Evolutionary conservation across 2,797 vertebrate genomes (phyloP), one percentile per base, ranked within the genome.

Genomic region (Schizothorax lantsangensis): DNA sequence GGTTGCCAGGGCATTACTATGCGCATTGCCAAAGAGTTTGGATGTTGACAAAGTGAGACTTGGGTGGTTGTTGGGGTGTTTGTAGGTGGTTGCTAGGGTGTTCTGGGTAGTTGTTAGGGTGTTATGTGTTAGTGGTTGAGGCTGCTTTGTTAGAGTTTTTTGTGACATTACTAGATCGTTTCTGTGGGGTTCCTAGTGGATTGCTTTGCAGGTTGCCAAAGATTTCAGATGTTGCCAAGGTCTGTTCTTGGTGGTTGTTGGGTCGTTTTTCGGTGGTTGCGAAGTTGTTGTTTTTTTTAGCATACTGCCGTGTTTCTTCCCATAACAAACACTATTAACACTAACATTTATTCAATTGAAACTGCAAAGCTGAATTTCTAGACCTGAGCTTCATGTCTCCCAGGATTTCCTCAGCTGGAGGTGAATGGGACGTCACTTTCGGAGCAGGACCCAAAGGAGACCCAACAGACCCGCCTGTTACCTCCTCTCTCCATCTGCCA

Each of bases 401-500:
- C 38, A 80, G 81, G 86, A 88, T 86, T 89, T 89, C 82, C 87
- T 89, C 66, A 85, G 68, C 73, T 87, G 83, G 87, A 86, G 87
- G 66, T 85, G 89, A 89, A 89, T 74, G 85, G 90, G 89, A 59
- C 49, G 43, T 84, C 80, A 47, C 62, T 83, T 83, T 81, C 17
- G 72, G 85, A 72, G 84, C 84, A 72, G 84, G 54, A 82, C 89
- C 64, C 88, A 23, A 54, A 92, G 85, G 88, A 91, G 87, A 91
- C 81, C 88, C 83, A 89, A 90, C 85, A 83, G 68, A 84, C 90
- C 89, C 86, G 66, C 30, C 6, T 1, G 30, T 43, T 40, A 10
- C 59, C 89, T 62, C 79, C 74, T 79, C 59, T 81, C 85, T 88
- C 91, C 87, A 85, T 91, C 91, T 92, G 87, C 91, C 64, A 40